Evolutionary conservation across 2,797 vertebrate species (phyloP), one percentile per base, ranked within the genome.

Genomic region (Amniataba percoides): DNA sequence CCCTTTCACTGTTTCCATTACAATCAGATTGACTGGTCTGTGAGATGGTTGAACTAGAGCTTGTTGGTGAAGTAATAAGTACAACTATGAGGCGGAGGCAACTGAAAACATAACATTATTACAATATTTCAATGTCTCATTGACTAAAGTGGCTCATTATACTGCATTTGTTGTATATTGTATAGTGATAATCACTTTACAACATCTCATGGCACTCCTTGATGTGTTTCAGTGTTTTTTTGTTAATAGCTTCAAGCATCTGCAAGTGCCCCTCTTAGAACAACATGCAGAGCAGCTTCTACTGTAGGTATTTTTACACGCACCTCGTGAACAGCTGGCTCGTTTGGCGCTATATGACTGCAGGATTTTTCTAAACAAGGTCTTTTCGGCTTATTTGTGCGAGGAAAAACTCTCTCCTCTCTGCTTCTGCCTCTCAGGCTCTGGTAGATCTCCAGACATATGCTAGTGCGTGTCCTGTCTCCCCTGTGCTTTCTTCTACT

Each of bases 361-460:
- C 27, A 31, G 43, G 43, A 4, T 58, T 63, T 71, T 14, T 61
- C 27, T 8, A n/a, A 68, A 64, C 8, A 34, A 75, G 16, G 43
- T 51, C 11, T 51, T 69, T 68, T 71, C 13, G 61, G 57, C 8
- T 66, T 36, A 63, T 81, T 85, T 16, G 40, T 27, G 7, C 1
- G 55, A 46, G 49, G 34, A 48, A 64, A 48, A 45, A 5, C 18
- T 61, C 1, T 45, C 4, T 31, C 27, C 34, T 11, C 7, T 39
- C 55, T 66, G 51, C 27, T n/a, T 31, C 13, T 59, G 14, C 34
- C 19, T 75, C 25, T 43, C 10, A 16, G 42, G 48, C 63, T 71
- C 45, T 66, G 57, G 55, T 64, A n/a, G 45, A 27, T 71, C 59
- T 80, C 57, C 62, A 77, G 58, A 68, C 82, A 71, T 83, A 86